Evolutionary conservation across 53 echinoderm and acorn worm species (phyloP).

Genomic region (Antedon mediterranea): DNA sequence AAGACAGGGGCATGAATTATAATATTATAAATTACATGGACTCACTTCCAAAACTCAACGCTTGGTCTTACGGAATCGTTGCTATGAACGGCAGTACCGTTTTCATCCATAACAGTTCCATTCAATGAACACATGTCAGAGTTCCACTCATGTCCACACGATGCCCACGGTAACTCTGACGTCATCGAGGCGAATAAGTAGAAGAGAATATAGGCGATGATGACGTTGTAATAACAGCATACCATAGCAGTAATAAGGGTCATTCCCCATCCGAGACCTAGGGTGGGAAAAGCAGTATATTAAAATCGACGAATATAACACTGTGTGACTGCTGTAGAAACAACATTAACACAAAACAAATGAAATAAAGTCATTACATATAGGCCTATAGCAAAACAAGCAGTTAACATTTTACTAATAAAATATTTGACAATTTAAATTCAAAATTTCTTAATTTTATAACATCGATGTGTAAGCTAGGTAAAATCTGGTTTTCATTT

Average conservation of each 20-base stretch:
- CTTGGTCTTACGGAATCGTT: constrained; percentile 9
- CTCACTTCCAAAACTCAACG: constrained; percentile 30
- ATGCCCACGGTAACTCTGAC: constrained; percentile 32
- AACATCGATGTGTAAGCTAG: no score
- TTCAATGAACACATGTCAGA: constrained; percentile 18
- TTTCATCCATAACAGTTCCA: background rate
- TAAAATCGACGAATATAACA: background rate
- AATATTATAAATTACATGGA: no score
- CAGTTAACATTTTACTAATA: background rate
- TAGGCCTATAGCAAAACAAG: background rate
- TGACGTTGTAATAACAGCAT: constrained; percentile 32
- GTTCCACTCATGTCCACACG: constrained; percentile 36
- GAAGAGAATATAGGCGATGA: constrained; percentile 39
- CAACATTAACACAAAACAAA: background rate
- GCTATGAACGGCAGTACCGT: background rate
- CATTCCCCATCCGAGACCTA: constrained; percentile 37
- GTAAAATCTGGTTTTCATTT: no score
- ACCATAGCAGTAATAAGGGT: constrained; percentile 15
- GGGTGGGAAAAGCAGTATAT: background rate
- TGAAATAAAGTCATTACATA: background rate
- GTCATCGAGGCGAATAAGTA: constrained; percentile 42
- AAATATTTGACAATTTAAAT: no score
- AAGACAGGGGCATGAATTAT: no score
- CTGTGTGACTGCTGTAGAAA: background rate
- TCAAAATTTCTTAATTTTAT: no score